Evolutionary conservation across 2,113 vertebrate genomes (phyloP).

Genomic region (Urocitellus parryii): DNA sequence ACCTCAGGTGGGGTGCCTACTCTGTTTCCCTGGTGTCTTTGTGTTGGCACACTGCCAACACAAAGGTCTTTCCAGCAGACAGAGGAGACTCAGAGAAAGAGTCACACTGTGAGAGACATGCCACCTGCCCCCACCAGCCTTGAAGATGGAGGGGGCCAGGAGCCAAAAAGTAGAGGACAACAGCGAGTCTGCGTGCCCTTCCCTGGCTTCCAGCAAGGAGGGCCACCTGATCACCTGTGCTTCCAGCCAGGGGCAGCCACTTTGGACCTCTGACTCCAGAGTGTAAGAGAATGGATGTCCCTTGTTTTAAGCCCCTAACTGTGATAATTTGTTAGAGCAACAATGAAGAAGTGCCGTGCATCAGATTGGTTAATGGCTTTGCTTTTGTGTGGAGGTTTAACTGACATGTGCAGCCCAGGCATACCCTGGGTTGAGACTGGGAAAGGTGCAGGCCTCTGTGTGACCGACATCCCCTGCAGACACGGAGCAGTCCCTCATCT

Average conservation of each 20-base stretch:
- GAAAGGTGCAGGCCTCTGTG: rapidly evolving
- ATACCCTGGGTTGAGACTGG: no score
- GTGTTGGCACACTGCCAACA: rapidly evolving
- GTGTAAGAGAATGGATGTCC: background rate
- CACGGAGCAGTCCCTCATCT: background rate
- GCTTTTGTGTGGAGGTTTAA: background rate
- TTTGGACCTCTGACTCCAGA: background rate
- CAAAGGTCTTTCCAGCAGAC: background rate
- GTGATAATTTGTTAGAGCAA: background rate
- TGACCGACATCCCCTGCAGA: no score
- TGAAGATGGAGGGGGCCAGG: background rate
- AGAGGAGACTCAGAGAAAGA: background rate
- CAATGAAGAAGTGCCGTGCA: background rate
- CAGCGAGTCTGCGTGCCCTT: background rate
- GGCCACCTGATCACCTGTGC: rapidly evolving
- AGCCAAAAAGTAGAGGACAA: background rate
- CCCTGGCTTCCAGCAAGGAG: background rate
- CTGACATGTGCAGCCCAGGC: background rate
- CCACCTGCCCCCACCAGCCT: background rate
- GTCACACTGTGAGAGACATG: no score
- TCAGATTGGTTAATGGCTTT: background rate
- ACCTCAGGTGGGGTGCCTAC: background rate
- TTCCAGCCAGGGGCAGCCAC: background rate
- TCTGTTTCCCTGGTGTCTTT: background rate
- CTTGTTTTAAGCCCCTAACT: background rate